Evolutionary conservation across 2,113 vertebrate species (phyloP).

Genomic region (Poeciliopsis prolifica): DNA sequence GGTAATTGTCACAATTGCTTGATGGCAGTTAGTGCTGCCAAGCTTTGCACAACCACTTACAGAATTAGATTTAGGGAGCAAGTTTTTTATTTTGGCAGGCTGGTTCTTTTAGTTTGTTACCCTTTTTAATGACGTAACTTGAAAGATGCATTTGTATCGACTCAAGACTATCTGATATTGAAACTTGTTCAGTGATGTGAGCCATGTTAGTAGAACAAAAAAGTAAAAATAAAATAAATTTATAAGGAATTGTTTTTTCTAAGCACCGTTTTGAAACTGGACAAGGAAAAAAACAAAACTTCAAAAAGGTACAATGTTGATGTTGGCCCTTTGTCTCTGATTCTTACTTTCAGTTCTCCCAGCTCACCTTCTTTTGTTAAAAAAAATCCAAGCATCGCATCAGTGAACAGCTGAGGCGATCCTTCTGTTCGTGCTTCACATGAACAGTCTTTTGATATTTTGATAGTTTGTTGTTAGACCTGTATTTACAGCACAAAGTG

Average conservation of each 20-base stretch:
- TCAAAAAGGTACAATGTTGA: neutral
- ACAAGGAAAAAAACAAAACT: neutral
- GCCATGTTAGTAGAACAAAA: neutral
- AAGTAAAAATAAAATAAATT: neutral
- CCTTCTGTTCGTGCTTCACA: neutral
- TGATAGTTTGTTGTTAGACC: slow-evolving; percentile 12
- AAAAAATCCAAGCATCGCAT: neutral
- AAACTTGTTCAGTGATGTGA: too few species aligned
- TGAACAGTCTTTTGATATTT: slow-evolving; percentile 3
- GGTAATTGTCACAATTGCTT: too few species aligned
- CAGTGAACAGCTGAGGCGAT: neutral
- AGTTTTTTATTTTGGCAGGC: neutral
- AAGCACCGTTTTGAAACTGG: neutral
- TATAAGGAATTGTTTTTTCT: too few species aligned
- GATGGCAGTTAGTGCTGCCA: too few species aligned
- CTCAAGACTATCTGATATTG: neutral
- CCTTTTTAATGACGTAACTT: neutral
- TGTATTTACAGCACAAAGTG: slow-evolving; percentile 30
- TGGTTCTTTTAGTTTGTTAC: neutral
- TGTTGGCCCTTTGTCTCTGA: neutral
- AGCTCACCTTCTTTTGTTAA: neutral
- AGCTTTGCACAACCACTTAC: too few species aligned
- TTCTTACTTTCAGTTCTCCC: neutral
- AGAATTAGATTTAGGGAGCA: too few species aligned
- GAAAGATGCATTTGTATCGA: neutral